phyloP scores from a whole-genome alignment of 2,888 invertebrate genomes.

The Drosophila niveifrons region DNA sequence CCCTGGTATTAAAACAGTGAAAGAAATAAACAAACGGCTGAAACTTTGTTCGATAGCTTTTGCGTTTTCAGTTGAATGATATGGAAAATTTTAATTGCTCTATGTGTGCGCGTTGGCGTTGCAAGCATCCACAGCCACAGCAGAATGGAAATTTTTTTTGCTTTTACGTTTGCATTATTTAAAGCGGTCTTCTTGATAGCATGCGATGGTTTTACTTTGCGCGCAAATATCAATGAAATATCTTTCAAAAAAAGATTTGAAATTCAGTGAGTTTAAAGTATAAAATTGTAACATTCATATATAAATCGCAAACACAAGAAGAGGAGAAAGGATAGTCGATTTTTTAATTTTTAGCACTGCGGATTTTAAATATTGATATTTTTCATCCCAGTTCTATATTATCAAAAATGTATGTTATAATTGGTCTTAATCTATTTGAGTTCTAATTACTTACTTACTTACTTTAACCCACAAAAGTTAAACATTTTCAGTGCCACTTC shows the following conservation, averaged over 20 bases:
- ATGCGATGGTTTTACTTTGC: neutral
- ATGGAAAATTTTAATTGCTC: conserved; percentile 84
- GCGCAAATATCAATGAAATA: neutral
- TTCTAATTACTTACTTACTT: no score
- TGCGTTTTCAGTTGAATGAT: conserved; percentile 81
- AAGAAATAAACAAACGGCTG: conserved; percentile 49
- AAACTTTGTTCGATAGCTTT: conserved; percentile 62
- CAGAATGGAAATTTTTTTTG: conserved; percentile 34
- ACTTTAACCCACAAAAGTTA: neutral
- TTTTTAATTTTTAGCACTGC: no score
- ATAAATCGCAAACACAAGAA: neutral
- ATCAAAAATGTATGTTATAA: no score
- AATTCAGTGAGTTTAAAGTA: neutral
- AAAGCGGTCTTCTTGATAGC: conserved; percentile 12
- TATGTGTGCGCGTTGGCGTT: conserved; percentile 22
- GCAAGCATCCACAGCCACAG: conserved; percentile 15
- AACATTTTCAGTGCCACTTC: neutral
- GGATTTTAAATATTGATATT: no score
- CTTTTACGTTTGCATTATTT: conserved; percentile 10
- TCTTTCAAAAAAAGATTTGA: neutral
- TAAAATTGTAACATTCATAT: no score
- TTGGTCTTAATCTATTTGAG: no score
- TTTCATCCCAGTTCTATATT: no score
- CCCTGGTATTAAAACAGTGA: conserved; percentile 20
- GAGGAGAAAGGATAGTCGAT: no score